phyloP scores from a whole-genome alignment of 2,797 vertebrate genomes.

The Acanthopagrus latus region DNA sequence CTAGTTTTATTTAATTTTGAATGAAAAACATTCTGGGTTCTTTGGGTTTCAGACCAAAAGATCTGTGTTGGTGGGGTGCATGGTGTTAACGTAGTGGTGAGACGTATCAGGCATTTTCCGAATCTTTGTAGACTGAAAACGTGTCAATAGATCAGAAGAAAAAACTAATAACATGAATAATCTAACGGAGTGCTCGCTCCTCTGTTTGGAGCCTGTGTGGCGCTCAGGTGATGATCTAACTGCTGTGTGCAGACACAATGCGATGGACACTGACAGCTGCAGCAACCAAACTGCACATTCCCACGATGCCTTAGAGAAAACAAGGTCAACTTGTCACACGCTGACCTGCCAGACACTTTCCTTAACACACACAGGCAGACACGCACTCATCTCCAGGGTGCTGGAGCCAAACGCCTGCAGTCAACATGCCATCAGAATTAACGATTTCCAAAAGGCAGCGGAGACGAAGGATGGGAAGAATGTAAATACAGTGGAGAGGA shows the following conservation, averaged over 20 bases:
- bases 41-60: neutral
- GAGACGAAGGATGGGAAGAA: conserved; percentile 57
- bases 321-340: conserved; percentile 65
- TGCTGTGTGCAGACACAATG: conserved; percentile 54
- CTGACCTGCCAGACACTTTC: conserved; percentile 65
- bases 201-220: conserved; percentile 2
- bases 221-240: conserved; percentile 63
- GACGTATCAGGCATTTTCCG: too few species aligned
- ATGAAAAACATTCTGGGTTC: neutral
- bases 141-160: neutral
- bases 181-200: neutral
- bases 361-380: conserved; percentile 23
- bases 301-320: conserved; percentile 69
- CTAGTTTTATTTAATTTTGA: neutral
- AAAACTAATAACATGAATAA: neutral
- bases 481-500: conserved; percentile 72
- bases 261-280: conserved; percentile 77
- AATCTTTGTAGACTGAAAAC: neutral
- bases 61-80: too few species aligned
- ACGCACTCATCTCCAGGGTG: conserved; percentile 34
- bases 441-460: conserved; percentile 67
- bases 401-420: conserved; percentile 50
- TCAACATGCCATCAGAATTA: conserved; percentile 66
- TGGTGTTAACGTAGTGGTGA: neutral
- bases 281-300: conserved; percentile 69